These are phyloP conservation scores for Acrobasis repandana DNA, from an alignment of 2,888 invertebrate species.

Conservation along the genomic window DNA sequence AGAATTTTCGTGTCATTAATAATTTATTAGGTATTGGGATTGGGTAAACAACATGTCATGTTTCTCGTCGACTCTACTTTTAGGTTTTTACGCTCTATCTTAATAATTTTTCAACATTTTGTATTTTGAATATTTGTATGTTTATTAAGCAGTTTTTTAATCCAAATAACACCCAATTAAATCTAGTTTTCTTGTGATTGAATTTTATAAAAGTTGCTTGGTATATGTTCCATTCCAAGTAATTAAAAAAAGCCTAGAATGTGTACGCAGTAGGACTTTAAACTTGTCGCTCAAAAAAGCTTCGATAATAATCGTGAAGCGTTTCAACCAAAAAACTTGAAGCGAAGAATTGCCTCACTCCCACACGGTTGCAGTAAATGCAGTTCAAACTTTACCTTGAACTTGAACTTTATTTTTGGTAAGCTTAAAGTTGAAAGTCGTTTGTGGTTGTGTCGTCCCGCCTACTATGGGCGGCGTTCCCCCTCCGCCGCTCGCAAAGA, in stretches of 20 bases:
- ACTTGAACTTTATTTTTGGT: slow-evolving; percentile 30
- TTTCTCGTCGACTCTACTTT: no score
- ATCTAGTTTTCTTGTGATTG: no score
- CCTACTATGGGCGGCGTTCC: slow-evolving; percentile 77
- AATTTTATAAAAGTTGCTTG: no score
- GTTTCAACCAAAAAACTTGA: slow-evolving; percentile 58
- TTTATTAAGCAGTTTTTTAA: no score
- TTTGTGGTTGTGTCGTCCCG: slow-evolving; percentile 54
- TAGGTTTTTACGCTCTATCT: no score
- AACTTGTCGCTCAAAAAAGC: slow-evolving; percentile 30
- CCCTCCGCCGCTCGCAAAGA: slow-evolving; percentile 64
- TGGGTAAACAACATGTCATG: no score
- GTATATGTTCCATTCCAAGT: no score
- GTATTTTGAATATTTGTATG: no score
- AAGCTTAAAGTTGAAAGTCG: slow-evolving; percentile 43
- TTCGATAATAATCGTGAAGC: slow-evolving; percentile 35
- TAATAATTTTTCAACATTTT: no score
- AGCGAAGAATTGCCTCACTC: slow-evolving; percentile 65
- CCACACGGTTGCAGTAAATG: slow-evolving; percentile 69
- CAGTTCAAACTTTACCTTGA: slow-evolving; percentile 38
- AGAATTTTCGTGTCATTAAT: no score
- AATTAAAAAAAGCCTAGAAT: neutral
- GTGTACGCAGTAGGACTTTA: slow-evolving; percentile 25
- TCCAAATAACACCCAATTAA: no score
- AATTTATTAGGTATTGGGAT: no score